Evolutionary conservation across 2,797 vertebrate species (phyloP), one percentile per base, ranked within the genome.

Genomic region (Tokudaia muenninki): DNA sequence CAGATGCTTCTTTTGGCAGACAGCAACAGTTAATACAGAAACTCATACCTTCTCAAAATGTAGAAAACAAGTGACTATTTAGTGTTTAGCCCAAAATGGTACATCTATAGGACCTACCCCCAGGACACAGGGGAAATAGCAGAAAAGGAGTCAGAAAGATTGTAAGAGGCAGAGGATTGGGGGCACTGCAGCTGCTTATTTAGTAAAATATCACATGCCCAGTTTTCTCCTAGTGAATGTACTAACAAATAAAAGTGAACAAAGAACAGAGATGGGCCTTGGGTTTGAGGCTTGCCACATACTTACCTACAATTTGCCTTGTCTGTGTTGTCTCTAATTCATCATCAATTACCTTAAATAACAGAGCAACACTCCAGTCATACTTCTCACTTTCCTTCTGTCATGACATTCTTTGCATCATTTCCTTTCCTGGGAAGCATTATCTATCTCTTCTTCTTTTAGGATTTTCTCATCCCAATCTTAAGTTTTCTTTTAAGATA

Each of bases 401-500:
- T 24, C 5, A 17, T 3, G 10, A 1, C 14, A 41, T 55, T 79
- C 22, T 75, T 44, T 72, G 24, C 19, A 87, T 72, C 65, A 81
- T 12, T 61, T 86, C 13, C 31, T 72, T 88, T 94, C 75, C 88
- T 78, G 52, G 65, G 37, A 78, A 87, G 80, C 29, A 92, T 14
- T 41, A 34, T 87, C 52, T 77, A 63, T 44, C 52, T 89, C 37
- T 63, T n/a, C n/a, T 22, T 24, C 44, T 57, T 19, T 34, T 41
- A 74, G 41, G 31, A 24, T 78, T 77, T 44, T 44, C 41, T 90
- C 78, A 31, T 80, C 59, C 22, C 37, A 50, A 65, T n/a, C 41
- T 90, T 47, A 70, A 37, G 26, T 70, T 67, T 90, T 89, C 63
- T 87, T 90, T 78, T 4, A 6, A 96, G 34, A 96, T 8, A 13